These are phyloP conservation scores for Formica aserva DNA, from an alignment of 2,888 invertebrate species.

Conservation along the genomic window DNA sequence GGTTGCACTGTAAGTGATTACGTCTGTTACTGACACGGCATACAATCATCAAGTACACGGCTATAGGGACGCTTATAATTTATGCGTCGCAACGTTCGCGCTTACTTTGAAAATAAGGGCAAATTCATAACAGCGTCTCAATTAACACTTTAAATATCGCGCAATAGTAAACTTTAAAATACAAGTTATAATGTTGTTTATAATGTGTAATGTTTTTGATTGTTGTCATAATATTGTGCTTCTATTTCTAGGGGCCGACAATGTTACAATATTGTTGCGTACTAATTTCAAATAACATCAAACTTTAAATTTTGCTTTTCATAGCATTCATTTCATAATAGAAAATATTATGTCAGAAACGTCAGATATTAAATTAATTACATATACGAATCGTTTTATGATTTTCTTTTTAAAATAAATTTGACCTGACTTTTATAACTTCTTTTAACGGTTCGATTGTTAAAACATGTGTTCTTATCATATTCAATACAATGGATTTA, in stretches of 20 bases:
- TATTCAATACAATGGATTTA: neutral
- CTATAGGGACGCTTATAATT: conserved; percentile 22
- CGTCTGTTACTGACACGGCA: conserved; percentile 48
- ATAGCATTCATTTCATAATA: neutral
- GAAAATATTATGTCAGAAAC: neutral
- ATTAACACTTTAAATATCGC: neutral
- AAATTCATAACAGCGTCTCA: neutral
- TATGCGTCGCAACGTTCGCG: neutral
- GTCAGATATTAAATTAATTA: neutral
- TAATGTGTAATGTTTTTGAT: neutral
- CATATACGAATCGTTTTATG: neutral
- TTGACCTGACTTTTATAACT: neutral
- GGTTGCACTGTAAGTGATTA: conserved; percentile 47
- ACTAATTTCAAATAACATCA: conserved; percentile 6
- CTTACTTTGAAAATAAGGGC: conserved; percentile 17
- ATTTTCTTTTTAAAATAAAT: neutral
- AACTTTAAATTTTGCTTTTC: neutral
- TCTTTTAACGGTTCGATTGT: neutral
- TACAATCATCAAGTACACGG: conserved; percentile 30
- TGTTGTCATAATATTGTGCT: neutral
- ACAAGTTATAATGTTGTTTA: neutral
- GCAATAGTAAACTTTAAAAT: neutral
- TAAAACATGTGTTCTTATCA: neutral
- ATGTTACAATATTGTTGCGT: neutral
- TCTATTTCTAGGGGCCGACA: neutral